Evolutionary conservation across 2,888 invertebrate species (phyloP).

Genomic region (Brenthis ino): DNA sequence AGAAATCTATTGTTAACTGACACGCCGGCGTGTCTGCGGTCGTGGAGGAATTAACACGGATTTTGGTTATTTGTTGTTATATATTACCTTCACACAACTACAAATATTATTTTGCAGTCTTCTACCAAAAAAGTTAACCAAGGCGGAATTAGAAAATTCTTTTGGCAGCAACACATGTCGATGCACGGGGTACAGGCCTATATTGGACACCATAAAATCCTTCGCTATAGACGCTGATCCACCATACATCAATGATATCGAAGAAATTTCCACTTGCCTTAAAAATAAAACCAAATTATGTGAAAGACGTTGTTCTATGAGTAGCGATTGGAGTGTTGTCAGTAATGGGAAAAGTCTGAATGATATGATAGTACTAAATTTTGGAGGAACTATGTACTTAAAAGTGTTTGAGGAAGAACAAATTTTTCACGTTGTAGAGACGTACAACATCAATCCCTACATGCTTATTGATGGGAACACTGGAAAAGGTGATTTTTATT

Average conservation of each 20-base stretch:
- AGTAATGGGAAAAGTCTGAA: constrained; percentile 46
- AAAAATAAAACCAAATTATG: constrained; percentile 49
- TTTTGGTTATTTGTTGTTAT: too few relatives aligned
- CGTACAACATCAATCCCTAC: constrained; percentile 71
- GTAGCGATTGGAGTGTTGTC: constrained; percentile 60
- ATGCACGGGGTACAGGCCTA: constrained; percentile 90
- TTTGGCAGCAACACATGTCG: constrained; percentile 91
- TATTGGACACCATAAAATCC: constrained; percentile 89
- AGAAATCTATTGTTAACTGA: too few relatives aligned
- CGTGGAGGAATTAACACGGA: too few relatives aligned
- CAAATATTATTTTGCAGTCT: constrained; percentile 57
- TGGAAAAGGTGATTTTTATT: constrained; percentile 82
- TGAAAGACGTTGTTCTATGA: constrained; percentile 57
- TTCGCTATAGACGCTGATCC: constrained; percentile 84
- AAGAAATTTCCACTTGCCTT: constrained; percentile 58
- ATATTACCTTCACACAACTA: too few relatives aligned
- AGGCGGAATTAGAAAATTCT: constrained; percentile 86
- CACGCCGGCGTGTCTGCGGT: too few relatives aligned
- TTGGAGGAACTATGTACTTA: constrained; percentile 69
- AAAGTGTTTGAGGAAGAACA: constrained; percentile 72
- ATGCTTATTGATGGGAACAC: constrained; percentile 87
- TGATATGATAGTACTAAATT: constrained; percentile 71
- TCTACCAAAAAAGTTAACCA: constrained; percentile 79
- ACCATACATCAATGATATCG: constrained; percentile 75
- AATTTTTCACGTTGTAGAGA: constrained; percentile 72